These are phyloP conservation scores for Carassius auratus DNA, from an alignment of 2,113 vertebrate genomes.

Conservation along the genomic window DNA sequence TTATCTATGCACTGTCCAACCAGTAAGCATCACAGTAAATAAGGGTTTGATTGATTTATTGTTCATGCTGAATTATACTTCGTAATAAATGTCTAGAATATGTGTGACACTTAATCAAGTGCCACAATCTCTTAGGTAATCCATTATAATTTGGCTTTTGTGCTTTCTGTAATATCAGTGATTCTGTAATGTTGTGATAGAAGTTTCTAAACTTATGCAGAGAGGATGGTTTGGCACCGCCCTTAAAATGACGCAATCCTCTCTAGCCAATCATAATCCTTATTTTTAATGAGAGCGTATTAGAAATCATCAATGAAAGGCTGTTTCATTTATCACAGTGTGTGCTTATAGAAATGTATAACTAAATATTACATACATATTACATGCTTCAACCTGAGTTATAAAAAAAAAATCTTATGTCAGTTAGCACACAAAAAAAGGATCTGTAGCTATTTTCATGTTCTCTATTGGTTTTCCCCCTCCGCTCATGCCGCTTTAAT, in stretches of 20 bases:
- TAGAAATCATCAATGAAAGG: constrained; percentile 3
- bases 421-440: background rate
- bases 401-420: background rate
- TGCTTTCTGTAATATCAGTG: background rate
- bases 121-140: background rate
- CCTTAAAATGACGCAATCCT: constrained; percentile 5
- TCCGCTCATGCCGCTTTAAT: constrained; percentile 49
- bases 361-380: background rate
- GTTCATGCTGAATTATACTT: background rate
- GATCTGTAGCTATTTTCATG: background rate
- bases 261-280: background rate
- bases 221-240: background rate
- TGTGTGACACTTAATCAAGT: background rate
- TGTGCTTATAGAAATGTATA: background rate
- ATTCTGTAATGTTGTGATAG: background rate
- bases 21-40: background rate
- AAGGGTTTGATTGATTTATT: background rate
- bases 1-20: background rate
- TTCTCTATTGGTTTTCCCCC: constrained; percentile 8
- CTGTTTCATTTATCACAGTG: background rate
- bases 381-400: background rate
- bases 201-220: background rate
- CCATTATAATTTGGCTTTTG: background rate
- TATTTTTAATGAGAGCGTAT: background rate
- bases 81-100: background rate